Evolutionary conservation across 2,113 vertebrate genomes (phyloP).

Genomic region (Antennarius striatus): DNA sequence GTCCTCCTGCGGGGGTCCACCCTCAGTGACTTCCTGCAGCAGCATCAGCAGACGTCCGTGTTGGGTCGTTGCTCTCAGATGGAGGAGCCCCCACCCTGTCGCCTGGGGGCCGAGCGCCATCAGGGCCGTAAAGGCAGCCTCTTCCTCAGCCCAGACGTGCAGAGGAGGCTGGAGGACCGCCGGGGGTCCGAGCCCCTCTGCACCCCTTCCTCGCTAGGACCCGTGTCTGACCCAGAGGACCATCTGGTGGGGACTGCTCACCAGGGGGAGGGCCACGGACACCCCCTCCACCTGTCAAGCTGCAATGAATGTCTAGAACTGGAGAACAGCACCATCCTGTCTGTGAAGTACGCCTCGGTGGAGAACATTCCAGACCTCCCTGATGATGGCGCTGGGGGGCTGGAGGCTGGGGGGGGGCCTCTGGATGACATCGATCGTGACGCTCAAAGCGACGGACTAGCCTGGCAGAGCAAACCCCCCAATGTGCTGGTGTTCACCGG

Average conservation of each 20-base stretch:
- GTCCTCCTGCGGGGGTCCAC: conserved; percentile 82
- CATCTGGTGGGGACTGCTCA: conserved; percentile 44
- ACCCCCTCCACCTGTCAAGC: conserved; percentile 88
- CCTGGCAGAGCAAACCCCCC: conserved; percentile 79
- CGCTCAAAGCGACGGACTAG: conserved; percentile 24
- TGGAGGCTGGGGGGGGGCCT: conserved; percentile 13
- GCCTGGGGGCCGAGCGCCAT: background rate
- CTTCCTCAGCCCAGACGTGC: conserved; percentile 21
- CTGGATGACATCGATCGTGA: conserved; percentile 41
- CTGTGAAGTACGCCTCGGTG: conserved; percentile 86
- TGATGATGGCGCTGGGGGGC: conserved; percentile 57
- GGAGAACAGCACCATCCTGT: conserved; percentile 93
- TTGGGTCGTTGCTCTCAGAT: background rate
- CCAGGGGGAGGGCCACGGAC: conserved; percentile 71
- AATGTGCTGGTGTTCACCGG: conserved; percentile 89
- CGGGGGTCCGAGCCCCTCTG: conserved; percentile 54
- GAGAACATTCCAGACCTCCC: conserved; percentile 90
- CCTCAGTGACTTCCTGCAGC: conserved; percentile 69
- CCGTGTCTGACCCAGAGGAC: background rate
- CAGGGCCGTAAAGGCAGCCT: conserved; percentile 49
- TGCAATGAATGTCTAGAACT: conserved; percentile 92
- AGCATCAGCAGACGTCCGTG: background rate
- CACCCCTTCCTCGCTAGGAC: conserved; percentile 11
- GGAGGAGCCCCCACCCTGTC: conserved; percentile 2
- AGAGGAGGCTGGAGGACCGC: conserved; percentile 39